Conservation (phyloP, 2,113 vertebrate species). For the Myotis lucifugus region DNA sequence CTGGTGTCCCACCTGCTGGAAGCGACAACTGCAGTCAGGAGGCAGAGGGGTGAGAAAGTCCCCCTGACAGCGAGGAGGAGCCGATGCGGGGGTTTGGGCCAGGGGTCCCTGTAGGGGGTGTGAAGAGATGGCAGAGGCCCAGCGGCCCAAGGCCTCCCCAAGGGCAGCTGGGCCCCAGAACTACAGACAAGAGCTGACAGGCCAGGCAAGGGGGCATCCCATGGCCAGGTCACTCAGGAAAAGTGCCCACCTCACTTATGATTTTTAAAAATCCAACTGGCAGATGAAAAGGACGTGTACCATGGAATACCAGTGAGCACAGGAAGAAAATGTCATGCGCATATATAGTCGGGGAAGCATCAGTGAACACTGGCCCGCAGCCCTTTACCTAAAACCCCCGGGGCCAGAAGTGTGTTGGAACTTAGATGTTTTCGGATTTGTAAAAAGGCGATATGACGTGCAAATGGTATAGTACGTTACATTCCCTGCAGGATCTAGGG, state of each 20-base stretch:
- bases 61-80: neutral
- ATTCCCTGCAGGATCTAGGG: neutral
- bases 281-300: neutral
- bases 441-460: neutral
- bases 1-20: neutral
- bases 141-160: neutral
- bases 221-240: neutral
- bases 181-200: neutral
- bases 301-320: neutral
- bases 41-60: neutral
- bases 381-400: neutral
- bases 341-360: fast-evolving
- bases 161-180: no score
- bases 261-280: neutral
- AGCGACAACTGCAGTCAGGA: neutral
- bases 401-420: neutral
- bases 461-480: neutral
- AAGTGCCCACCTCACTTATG: neutral
- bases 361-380: no score
- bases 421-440: neutral
- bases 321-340: neutral
- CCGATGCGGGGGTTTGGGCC: neutral
- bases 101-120: neutral
- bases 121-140: neutral
- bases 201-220: neutral